Conservation (phyloP, 2,888 invertebrate genomes). For the Metalampra italica region DNA sequence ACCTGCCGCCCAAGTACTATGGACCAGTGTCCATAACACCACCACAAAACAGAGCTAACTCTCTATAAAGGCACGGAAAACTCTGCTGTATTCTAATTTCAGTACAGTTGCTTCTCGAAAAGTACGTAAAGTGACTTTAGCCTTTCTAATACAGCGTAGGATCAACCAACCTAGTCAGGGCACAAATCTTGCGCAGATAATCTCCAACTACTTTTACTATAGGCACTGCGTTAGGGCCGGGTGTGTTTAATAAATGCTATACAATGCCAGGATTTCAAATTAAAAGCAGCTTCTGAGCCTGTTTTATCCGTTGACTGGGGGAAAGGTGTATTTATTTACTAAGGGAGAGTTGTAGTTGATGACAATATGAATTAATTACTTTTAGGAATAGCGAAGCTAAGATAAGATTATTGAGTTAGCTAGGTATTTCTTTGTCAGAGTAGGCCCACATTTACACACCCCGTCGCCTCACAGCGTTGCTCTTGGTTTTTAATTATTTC, state of each 20-base stretch:
- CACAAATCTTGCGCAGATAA: slow-evolving; percentile 70
- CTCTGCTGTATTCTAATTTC: slow-evolving; percentile 29
- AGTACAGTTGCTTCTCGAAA: slow-evolving; percentile 32
- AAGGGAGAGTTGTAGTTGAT: no score
- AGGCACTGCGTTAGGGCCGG: slow-evolving; percentile 47
- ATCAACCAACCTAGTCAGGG: slow-evolving; percentile 61
- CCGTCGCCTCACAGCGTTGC: no score
- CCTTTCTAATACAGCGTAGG: neutral
- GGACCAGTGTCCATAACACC: slow-evolving; percentile 48
- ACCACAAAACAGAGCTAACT: slow-evolving; percentile 29
- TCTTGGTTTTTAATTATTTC: no score
- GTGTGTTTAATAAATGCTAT: slow-evolving; percentile 46
- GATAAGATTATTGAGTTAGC: no score
- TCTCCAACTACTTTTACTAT: slow-evolving; percentile 66
- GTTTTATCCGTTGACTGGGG: slow-evolving; percentile 22
- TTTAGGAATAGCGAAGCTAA: no score
- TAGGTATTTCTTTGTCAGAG: no score
- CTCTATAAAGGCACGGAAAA: slow-evolving; percentile 22
- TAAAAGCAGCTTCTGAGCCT: slow-evolving; percentile 25
- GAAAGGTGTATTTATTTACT: neutral
- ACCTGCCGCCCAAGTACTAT: slow-evolving; percentile 77
- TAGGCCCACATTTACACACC: no score
- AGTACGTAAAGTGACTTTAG: slow-evolving; percentile 5
- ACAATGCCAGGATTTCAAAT: slow-evolving; percentile 46
- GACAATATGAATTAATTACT: no score